Conservation (phyloP, 30 jellyfish, hydroid and myxozoan genomes). For the Hydractinia symbiolongicarpus region DNA sequence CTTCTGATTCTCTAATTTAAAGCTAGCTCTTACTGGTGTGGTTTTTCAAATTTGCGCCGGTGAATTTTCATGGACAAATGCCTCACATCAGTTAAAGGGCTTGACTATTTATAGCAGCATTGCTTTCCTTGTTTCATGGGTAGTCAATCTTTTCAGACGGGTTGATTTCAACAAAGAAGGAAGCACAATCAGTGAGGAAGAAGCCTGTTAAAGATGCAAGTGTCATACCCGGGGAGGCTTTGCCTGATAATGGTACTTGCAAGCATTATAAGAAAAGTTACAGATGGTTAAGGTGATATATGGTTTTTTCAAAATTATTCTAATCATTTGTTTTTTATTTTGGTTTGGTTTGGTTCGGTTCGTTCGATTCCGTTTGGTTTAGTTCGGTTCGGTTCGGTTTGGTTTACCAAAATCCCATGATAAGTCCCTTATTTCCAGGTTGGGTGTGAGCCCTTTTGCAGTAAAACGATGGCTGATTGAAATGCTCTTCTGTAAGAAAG, state of each 20-base stretch:
- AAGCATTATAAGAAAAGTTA: constrained; percentile 47
- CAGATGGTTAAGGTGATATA: constrained; percentile 38
- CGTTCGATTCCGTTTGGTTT: not conserved
- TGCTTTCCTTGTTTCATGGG: too few relatives aligned
- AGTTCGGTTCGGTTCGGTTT: too few relatives aligned
- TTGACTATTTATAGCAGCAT: too few relatives aligned
- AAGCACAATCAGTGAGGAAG: not conserved
- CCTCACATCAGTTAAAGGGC: too few relatives aligned
- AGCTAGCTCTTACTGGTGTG: too few relatives aligned
- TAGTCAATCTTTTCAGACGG: too few relatives aligned
- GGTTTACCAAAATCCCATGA: not conserved
- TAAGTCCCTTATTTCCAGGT: not conserved
- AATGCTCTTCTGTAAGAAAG: too few relatives aligned
- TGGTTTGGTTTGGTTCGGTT: not conserved
- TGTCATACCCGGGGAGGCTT: constrained; percentile 31
- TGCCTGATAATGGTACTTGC: constrained; percentile 44
- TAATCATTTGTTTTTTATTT: not conserved
- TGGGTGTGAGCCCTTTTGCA: not conserved
- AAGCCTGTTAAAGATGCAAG: constrained; percentile 32
- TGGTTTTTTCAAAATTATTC: not conserved
- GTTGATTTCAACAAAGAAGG: too few relatives aligned
- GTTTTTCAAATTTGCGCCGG: too few relatives aligned
- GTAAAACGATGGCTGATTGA: too few relatives aligned
- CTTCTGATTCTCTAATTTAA: too few relatives aligned
- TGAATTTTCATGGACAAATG: too few relatives aligned